Conservation (phyloP, 1,140 invertebrate genomes). For the Drosophila erecta region DNA sequence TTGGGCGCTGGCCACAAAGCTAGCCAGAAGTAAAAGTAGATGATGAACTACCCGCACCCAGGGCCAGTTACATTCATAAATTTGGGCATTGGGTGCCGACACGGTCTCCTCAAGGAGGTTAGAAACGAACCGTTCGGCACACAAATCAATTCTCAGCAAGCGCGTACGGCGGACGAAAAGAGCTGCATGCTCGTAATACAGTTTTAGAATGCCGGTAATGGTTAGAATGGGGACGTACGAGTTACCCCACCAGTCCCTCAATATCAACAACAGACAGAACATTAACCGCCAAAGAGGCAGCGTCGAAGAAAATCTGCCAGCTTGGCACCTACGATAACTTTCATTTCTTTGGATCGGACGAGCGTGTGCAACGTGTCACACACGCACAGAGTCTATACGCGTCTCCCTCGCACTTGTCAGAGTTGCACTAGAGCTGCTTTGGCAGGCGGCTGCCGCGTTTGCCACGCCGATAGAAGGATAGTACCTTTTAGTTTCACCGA, state of each 20-base stretch:
- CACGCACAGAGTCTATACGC: conserved; percentile 57
- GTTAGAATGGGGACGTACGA: conserved; percentile 57
- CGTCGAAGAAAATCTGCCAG: conserved; percentile 79
- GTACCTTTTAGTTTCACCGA: background rate
- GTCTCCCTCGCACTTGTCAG: conserved; percentile 68
- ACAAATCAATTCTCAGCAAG: background rate
- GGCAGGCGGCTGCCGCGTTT: conserved; percentile 44
- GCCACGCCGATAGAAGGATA: conserved; percentile 68
- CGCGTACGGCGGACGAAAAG: background rate
- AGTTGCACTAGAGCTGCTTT: conserved; percentile 51
- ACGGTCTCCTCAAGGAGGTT: conserved; percentile 56
- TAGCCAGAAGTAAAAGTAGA: background rate
- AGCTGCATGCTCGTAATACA: conserved; percentile 21
- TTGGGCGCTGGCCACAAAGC: background rate
- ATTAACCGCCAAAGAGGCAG: background rate
- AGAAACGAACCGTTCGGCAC: conserved; percentile 53
- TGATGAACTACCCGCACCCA: background rate
- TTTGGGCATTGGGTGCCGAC: background rate
- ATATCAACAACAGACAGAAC: conserved; percentile 27
- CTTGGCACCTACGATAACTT: conserved; percentile 84
- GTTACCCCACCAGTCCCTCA: background rate
- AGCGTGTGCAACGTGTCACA: conserved; percentile 79
- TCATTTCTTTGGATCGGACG: conserved; percentile 68
- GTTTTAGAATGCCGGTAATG: background rate
- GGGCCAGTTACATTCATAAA: conserved; percentile 10